Conservation (phyloP, 2,797 vertebrate species). For the Xenopus petersii region DNA sequence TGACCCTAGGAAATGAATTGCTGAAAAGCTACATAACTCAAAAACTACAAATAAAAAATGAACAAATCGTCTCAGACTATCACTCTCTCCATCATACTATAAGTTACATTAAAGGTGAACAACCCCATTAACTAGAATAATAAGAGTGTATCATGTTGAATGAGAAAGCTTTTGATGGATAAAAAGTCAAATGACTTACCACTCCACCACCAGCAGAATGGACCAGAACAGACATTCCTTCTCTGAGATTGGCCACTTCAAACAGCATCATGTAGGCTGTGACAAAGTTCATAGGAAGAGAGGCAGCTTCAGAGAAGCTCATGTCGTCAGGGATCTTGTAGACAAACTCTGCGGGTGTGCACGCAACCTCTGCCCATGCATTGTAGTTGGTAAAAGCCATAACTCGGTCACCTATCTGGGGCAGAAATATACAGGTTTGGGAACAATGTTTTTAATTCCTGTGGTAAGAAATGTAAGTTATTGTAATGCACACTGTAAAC, state of each 20-base stretch:
- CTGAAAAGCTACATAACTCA: too few species aligned
- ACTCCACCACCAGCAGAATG: conserved; percentile 95
- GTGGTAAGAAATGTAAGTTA: too few species aligned
- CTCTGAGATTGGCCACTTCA: conserved; percentile 91
- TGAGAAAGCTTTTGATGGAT: too few species aligned
- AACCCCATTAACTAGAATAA: too few species aligned
- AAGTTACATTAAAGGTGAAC: too few species aligned
- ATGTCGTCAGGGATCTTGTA: conserved; percentile 96
- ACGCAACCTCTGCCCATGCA: conserved; percentile 97
- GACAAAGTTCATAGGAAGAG: conserved; percentile 94
- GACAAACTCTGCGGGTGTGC: conserved; percentile 85
- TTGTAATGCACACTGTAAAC: too few species aligned
- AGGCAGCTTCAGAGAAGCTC: conserved; percentile 91
- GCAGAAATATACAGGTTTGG: conserved; percentile 6
- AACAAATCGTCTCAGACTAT: too few species aligned
- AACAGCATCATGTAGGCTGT: conserved; percentile 98
- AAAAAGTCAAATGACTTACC: conserved; percentile 71
- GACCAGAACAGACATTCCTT: conserved; percentile 96
- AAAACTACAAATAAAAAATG: too few species aligned
- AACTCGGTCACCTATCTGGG: conserved; percentile 92
- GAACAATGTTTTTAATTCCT: too few species aligned
- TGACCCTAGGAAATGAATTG: too few species aligned
- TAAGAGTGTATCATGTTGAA: too few species aligned
- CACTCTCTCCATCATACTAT: too few species aligned
- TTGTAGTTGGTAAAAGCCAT: conserved; percentile 97